Evolutionary conservation across 2,113 vertebrate genomes (phyloP).

Genomic region (Saguinus midas): DNA sequence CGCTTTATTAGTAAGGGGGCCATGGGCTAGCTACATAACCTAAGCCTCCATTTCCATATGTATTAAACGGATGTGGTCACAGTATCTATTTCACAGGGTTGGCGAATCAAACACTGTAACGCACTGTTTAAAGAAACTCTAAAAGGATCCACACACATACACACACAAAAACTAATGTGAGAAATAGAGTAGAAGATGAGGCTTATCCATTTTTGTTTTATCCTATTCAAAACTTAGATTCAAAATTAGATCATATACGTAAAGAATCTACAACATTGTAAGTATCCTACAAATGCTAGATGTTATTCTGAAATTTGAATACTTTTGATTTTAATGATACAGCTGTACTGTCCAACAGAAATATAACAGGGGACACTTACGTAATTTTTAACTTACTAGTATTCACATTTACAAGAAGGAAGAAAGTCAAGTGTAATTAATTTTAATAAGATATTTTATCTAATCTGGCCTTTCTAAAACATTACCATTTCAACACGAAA

Average conservation of each 20-base stretch:
- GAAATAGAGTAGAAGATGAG: background rate
- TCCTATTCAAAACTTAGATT: slow-evolving; percentile 35
- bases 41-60: background rate
- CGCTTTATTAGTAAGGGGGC: background rate
- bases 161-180: background rate
- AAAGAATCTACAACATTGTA: background rate
- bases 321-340: background rate
- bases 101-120: background rate
- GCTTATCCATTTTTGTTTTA: background rate
- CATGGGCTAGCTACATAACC: background rate
- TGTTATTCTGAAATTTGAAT: background rate
- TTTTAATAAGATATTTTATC: slow-evolving; percentile 20
- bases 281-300: background rate
- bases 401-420: background rate
- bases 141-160: background rate
- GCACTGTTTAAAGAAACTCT: background rate
- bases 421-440: background rate
- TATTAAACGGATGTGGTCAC: background rate
- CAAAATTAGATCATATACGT: background rate
- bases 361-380: background rate
- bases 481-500: background rate
- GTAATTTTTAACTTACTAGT: slow-evolving; percentile 16
- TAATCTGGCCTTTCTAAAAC: background rate
- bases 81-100: background rate
- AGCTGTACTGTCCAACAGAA: background rate